These are phyloP conservation scores for Scaptomyza pallida DNA, from an alignment of 1,140 invertebrate species.

Conservation along the genomic window DNA sequence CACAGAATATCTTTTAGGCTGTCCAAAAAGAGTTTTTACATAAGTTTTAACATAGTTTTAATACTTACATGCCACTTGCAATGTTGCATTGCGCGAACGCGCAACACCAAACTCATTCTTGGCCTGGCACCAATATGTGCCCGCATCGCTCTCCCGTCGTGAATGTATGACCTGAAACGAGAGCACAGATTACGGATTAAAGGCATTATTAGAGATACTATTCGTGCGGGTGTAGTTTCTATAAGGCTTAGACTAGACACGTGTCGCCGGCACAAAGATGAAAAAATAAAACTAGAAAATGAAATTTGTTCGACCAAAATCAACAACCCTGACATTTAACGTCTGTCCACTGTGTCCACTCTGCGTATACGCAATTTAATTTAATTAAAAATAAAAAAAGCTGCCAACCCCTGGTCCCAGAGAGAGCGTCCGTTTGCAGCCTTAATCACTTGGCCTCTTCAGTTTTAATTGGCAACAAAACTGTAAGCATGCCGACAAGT, in stretches of 20 bases:
- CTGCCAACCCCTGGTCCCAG: conserved; percentile 19
- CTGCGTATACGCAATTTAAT: conserved; percentile 81
- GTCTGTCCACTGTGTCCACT: conserved; percentile 54
- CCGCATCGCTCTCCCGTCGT: conserved; percentile 88
- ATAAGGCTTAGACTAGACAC: conserved; percentile 49
- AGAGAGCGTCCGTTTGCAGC: conserved; percentile 16
- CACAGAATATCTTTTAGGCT: background rate
- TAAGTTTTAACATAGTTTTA: background rate
- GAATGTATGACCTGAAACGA: conserved; percentile 75
- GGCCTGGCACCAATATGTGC: conserved; percentile 95
- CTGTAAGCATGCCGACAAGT: conserved; percentile 53
- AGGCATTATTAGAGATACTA: conserved; percentile 48
- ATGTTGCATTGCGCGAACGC: conserved; percentile 91
- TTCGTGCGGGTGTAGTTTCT: conserved; percentile 31
- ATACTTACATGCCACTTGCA: conserved; percentile 92
- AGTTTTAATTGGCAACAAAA: conserved; percentile 81
- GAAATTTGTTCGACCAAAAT: conserved; percentile 70
- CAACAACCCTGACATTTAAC: conserved; percentile 30
- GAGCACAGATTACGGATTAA: conserved; percentile 47
- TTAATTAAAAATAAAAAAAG: conserved; percentile 69
- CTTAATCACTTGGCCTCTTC: conserved; percentile 78
- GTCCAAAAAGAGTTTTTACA: background rate
- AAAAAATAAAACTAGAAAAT: conserved; percentile 66
- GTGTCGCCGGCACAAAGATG: conserved; percentile 61
- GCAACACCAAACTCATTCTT: conserved; percentile 91